A percentile compares a stretch with the other conserved stretches of the same genome.
Evolutionary conservation across 2,888 invertebrate genomes (phyloP).

Genomic region (Linnaemya vulpina): DNA sequence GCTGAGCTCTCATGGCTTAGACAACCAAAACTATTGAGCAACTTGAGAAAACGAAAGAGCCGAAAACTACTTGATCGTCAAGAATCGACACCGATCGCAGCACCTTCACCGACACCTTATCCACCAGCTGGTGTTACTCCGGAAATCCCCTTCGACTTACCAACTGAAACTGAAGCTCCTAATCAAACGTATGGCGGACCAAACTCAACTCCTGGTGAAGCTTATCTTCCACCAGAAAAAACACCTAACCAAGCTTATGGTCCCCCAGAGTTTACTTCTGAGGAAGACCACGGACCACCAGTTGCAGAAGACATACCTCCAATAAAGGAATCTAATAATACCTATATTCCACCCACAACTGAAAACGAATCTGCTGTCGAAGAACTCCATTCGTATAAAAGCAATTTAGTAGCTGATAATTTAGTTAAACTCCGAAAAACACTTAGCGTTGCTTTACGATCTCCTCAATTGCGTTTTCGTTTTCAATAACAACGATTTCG

Average conservation of each 20-base stretch:
- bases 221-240: conserved; percentile 75
- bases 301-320: conserved; percentile 37
- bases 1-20: conserved; percentile 75
- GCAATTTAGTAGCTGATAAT: conserved; percentile 73
- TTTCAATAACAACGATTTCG: conserved; percentile 29
- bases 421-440: conserved; percentile 74
- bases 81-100: conserved; percentile 72
- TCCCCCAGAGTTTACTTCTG: conserved; percentile 71
- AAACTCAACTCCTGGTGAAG: conserved; percentile 74
- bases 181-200: background rate
- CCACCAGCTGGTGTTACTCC: conserved; percentile 79
- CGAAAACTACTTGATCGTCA: conserved; percentile 75
- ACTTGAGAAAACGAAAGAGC: conserved; percentile 36
- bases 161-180: conserved; percentile 77
- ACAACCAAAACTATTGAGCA: conserved; percentile 45
- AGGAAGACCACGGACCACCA: conserved; percentile 75
- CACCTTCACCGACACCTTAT: conserved; percentile 75
- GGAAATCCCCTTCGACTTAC: conserved; percentile 77
- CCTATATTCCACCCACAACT: conserved; percentile 74
- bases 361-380: conserved; percentile 69
- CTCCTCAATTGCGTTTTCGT: conserved; percentile 23
- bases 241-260: conserved; percentile 76
- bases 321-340: conserved; percentile 73
- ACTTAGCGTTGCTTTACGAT: conserved; percentile 55
- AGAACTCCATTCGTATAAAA: conserved; percentile 57